Base-by-base conservation (phyloP, 1,140 invertebrate genomes). In the Ctenoplectra terminalis region DNA sequence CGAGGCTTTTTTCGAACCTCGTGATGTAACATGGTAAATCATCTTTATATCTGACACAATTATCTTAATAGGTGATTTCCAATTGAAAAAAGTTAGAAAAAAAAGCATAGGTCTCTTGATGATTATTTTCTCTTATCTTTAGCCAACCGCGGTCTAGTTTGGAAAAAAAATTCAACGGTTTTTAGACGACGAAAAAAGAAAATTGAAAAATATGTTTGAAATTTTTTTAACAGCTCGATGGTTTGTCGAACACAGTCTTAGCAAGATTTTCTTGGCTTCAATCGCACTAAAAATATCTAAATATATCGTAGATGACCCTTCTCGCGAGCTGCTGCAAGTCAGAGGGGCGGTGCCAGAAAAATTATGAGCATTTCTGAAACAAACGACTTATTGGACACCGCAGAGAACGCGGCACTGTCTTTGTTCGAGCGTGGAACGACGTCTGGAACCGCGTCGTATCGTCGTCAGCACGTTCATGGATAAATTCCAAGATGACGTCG, bases 401-500 rank as follows among this genome's bases (percentile, higher is more conserved):
- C 58, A 54, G 61, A 72, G 69, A 40, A 46, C 58, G 31, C 70
- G 60, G 60, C 31, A 1, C 11, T 11, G 61, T 29, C 71, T 81
- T 81, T 75, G 72, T 75, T 48, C 72, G 48, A 29, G 48, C 6
- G 37, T 46, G 8, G 37, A 26, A 43, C 23, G 23, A 48, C 34
- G 78, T 81, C 71, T 75, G 72, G 40, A 29, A 17, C 70, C 50
- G 40, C 50, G 54, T 58, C 31, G 48, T 40, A 64, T 81, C 37
- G 70, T 50, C 70, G 79, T 81, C 70, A 74, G 63, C 70, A 43
- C 70, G 79, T 86, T 54, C 75, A 82, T 58, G 85, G 85, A 86
- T 86, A 86, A 86, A 86, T 86, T 86, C 74, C 85, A 64, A 69
- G 60, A 52, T 40, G 72, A 61, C 69, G 69, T 73, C 31, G 80